Percentiles rank a stretch among this genome's conserved stretches.
Evolutionary conservation across 2,888 invertebrate genomes (phyloP).

Genomic region (Eucriotettix oculatus): DNA sequence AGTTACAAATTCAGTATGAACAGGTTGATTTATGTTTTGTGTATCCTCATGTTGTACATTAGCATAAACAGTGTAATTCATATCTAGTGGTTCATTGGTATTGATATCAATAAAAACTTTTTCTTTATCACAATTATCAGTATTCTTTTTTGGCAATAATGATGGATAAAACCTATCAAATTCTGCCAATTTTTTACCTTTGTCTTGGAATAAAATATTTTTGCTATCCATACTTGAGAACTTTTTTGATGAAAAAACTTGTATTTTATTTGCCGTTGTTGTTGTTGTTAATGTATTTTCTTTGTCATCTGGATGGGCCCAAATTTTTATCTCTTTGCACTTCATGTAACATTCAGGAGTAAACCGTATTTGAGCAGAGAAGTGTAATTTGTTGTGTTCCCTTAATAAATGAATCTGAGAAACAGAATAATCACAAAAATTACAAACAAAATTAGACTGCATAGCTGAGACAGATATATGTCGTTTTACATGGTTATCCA

Average conservation of each 20-base stretch:
- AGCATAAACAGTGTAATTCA: too few species aligned
- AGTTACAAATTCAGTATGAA: too few species aligned
- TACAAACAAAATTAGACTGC: conserved; percentile 48
- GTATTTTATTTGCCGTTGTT: too few species aligned
- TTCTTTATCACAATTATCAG: not conserved
- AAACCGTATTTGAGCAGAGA: conserved; percentile 37
- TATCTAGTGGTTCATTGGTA: not conserved
- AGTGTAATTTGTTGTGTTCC: conserved; percentile 68
- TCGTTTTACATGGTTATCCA: conserved; percentile 57
- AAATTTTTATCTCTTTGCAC: not conserved
- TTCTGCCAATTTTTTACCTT: not conserved
- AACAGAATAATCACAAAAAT: conserved; percentile 68
- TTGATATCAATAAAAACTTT: not conserved
- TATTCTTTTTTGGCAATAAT: not conserved
- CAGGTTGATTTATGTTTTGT: too few species aligned
- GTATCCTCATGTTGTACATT: too few species aligned
- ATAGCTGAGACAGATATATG: conserved; percentile 45
- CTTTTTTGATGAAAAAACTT: too few species aligned
- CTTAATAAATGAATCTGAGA: conserved; percentile 54
- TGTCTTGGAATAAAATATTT: not conserved
- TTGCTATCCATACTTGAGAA: too few species aligned
- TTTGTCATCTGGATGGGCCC: not conserved
- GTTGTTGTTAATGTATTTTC: not conserved
- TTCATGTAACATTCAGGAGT: conserved; percentile 28
- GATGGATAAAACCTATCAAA: not conserved